Conservation (phyloP, 2,113 vertebrate genomes). For the Parotia lawesii region DNA sequence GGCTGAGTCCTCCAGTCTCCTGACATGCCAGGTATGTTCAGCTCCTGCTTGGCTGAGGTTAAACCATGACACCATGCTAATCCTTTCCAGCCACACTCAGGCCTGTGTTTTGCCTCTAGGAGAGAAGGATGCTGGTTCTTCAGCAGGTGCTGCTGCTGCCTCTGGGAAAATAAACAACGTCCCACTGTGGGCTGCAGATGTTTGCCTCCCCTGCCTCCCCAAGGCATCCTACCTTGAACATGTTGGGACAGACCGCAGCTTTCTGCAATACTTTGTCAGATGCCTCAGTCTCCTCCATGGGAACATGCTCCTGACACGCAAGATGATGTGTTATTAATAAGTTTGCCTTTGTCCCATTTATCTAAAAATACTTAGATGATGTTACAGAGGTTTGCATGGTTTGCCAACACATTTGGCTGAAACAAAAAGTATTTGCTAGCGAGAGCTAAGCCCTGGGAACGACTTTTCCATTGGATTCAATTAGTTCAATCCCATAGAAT, state of each 20-base stretch:
- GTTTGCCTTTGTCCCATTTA: constrained; percentile 2
- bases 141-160: background rate
- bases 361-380: constrained; percentile 34
- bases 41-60: background rate
- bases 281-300: background rate
- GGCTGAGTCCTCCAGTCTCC: background rate
- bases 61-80: background rate
- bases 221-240: background rate
- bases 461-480: background rate
- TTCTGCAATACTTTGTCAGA: background rate
- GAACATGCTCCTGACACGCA: background rate
- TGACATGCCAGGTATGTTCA: background rate
- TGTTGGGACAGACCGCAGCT: background rate
- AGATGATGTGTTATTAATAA: constrained; percentile 24
- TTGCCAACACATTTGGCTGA: background rate
- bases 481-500: background rate
- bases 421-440: background rate
- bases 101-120: background rate
- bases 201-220: background rate
- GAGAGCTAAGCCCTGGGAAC: background rate
- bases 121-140: background rate
- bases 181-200: background rate
- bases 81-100: background rate
- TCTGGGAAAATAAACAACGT: background rate
- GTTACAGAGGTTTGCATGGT: background rate